These are phyloP conservation scores for Apodemus sylvaticus DNA, from an alignment of 2,113 vertebrate species.

Conservation along the genomic window DNA sequence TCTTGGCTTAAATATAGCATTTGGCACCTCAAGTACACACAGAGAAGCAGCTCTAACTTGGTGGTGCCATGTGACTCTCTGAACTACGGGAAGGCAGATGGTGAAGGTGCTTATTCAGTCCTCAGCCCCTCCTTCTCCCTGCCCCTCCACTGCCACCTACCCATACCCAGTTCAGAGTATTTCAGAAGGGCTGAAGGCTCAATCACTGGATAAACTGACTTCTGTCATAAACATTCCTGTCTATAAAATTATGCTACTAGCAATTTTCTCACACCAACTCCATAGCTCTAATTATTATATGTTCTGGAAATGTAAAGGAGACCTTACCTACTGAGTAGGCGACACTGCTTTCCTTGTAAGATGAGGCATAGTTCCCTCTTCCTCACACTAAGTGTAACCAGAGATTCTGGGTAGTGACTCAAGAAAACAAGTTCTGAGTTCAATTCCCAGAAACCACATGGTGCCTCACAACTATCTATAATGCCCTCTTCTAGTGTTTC, in stretches of 20 bases:
- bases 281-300: neutral
- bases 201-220: neutral
- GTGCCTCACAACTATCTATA: too few species aligned
- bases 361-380: neutral
- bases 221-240: neutral
- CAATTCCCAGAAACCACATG: too few species aligned
- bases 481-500: too few species aligned
- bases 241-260: conserved; percentile 39
- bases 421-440: neutral
- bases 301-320: neutral
- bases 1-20: conserved; percentile 83
- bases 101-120: conserved; percentile 47
- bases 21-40: conserved; percentile 78
- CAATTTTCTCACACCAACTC: neutral
- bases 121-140: neutral
- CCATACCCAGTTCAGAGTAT: neutral
- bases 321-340: neutral
- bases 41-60: conserved; percentile 27
- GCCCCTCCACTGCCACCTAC: neutral
- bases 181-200: neutral
- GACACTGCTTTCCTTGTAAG: neutral
- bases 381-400: neutral
- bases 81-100: conserved; percentile 56
- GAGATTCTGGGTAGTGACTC: neutral
- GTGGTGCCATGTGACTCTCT: conserved; percentile 19